Conservation (phyloP, 2,888 invertebrate species). For the Lasioglossum zephyrum region DNA sequence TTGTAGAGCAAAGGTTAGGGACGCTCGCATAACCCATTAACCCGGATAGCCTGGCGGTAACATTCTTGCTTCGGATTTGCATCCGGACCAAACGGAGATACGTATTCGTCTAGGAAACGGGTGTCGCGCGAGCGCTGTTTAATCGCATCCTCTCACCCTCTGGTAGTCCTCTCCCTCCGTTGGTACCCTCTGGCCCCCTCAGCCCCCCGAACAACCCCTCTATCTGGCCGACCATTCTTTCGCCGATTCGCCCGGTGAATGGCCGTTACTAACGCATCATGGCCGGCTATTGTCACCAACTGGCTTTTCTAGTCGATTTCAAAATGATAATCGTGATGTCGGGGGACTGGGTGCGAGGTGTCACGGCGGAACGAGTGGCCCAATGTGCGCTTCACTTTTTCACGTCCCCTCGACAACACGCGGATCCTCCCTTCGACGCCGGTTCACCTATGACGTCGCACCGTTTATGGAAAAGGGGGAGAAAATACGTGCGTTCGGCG, state of each 20-base stretch:
- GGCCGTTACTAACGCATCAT: constrained; percentile 80
- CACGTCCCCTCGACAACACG: constrained; percentile 38
- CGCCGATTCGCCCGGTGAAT: constrained; percentile 69
- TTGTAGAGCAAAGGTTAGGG: background rate
- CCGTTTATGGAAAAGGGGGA: constrained; percentile 22
- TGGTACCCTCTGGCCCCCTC: background rate
- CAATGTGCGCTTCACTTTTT: constrained; percentile 62
- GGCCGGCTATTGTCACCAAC: constrained; percentile 78
- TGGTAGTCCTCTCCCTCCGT: background rate
- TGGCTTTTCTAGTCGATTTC: constrained; percentile 78
- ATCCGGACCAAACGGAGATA: background rate
- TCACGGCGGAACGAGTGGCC: constrained; percentile 70
- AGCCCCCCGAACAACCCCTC: background rate
- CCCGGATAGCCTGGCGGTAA: background rate
- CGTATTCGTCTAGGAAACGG: background rate
- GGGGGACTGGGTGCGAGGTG: constrained; percentile 77
- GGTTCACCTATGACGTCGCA: constrained; percentile 71
- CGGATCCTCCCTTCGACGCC: constrained; percentile 38
- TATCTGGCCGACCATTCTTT: constrained; percentile 51
- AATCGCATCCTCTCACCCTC: background rate
- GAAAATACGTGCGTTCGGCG: constrained; percentile 17
- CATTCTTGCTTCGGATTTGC: background rate
- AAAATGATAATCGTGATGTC: constrained; percentile 77
- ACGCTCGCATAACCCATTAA: background rate
- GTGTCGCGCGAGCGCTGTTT: background rate